Evolutionary conservation across 2,113 vertebrate species (phyloP).

Genomic region (Tragelaphus imberbis): DNA sequence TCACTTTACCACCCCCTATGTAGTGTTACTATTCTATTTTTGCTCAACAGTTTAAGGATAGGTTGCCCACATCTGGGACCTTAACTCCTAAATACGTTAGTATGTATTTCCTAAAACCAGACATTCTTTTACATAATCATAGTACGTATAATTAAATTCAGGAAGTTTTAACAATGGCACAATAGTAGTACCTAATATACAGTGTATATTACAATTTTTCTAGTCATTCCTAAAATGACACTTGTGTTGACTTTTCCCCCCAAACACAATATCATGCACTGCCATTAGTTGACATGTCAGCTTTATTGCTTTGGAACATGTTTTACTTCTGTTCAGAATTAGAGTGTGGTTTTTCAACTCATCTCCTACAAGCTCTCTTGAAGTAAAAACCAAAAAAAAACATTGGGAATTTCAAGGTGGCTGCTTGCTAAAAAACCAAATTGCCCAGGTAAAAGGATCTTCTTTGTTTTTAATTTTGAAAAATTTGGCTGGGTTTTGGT

Average conservation of each 20-base stretch:
- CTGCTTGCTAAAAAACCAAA: neutral
- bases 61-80: neutral
- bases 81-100: neutral
- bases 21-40: neutral
- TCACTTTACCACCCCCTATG: neutral
- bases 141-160: neutral
- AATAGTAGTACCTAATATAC: neutral
- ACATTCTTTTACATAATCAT: neutral
- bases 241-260: neutral
- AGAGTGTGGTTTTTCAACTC: neutral
- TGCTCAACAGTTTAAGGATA: neutral
- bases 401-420: neutral
- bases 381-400: neutral
- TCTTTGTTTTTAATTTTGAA: conserved; percentile 73
- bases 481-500: conserved; percentile 77
- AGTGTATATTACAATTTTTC: neutral
- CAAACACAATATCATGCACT: neutral
- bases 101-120: neutral
- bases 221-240: neutral
- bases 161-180: neutral
- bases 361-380: neutral
- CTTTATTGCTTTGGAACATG: neutral
- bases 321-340: neutral
- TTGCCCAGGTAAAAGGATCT: neutral
- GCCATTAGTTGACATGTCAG: neutral